phyloP scores from a whole-genome alignment of 1,140 invertebrate species.

The Philotrypesis tridentata region DNA sequence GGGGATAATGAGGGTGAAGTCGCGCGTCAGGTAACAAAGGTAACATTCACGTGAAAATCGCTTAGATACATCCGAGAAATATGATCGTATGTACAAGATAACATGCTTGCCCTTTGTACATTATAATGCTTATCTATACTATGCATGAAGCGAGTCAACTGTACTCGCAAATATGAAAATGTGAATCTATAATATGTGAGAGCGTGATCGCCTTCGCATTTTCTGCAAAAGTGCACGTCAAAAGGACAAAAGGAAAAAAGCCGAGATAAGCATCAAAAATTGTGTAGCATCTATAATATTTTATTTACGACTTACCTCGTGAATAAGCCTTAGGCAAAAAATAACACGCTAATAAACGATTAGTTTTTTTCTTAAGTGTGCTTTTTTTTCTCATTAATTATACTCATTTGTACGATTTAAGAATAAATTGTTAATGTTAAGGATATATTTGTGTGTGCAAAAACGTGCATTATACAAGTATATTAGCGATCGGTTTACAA shows the following conservation, averaged over 20 bases:
- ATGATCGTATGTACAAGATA: constrained; percentile 8
- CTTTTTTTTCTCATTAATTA: constrained; percentile 20
- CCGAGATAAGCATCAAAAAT: constrained; percentile 38
- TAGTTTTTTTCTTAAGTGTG: constrained; percentile 38
- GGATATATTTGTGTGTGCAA: no score
- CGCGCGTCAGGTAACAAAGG: background rate
- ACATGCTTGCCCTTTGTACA: constrained; percentile 5
- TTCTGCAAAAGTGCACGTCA: background rate
- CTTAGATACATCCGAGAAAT: constrained; percentile 12
- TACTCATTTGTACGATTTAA: background rate
- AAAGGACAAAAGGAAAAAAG: background rate
- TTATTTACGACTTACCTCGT: constrained; percentile 40
- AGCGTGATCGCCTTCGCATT: background rate
- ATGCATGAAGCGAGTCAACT: background rate
- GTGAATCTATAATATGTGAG: background rate
- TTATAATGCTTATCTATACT: constrained; percentile 26
- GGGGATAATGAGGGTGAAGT: background rate
- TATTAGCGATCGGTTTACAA: no score
- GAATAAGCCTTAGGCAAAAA: constrained; percentile 35
- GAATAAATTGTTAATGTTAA: background rate
- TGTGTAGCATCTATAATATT: constrained; percentile 42
- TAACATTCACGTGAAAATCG: constrained; percentile 19
- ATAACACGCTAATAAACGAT: constrained; percentile 43
- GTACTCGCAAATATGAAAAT: background rate
- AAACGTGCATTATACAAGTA: no score